phyloP scores from a whole-genome alignment of 2,888 invertebrate genomes.

The Spilosoma lubricipeda region DNA sequence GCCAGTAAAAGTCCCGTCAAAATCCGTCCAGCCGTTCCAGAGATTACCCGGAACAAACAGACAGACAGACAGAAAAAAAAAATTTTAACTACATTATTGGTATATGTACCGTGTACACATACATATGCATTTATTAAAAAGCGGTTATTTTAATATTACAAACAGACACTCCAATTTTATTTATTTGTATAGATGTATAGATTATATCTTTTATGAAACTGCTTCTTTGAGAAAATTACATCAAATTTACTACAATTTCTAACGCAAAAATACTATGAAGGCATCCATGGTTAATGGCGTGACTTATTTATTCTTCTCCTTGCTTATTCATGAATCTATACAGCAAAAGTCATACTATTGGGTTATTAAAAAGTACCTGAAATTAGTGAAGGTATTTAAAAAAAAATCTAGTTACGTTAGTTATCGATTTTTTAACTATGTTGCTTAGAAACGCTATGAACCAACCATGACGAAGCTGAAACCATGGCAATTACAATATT shows the following conservation, averaged over 20 bases:
- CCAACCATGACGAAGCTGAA: neutral
- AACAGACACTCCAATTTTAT: too few species aligned
- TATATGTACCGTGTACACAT: too few species aligned
- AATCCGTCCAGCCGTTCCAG: too few species aligned
- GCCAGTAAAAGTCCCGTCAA: too few species aligned
- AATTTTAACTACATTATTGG: too few species aligned
- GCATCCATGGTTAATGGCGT: neutral
- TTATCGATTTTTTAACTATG: neutral
- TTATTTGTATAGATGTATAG: too few species aligned
- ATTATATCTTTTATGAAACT: neutral
- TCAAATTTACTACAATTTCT: neutral
- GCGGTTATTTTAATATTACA: too few species aligned
- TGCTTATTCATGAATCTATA: too few species aligned
- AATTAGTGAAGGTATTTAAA: neutral
- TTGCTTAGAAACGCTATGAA: neutral
- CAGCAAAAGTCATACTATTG: neutral
- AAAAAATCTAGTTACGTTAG: neutral
- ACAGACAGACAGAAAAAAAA: too few species aligned
- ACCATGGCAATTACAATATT: neutral
- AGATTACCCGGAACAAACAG: too few species aligned
- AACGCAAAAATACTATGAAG: neutral
- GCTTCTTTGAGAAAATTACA: neutral
- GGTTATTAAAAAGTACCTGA: neutral
- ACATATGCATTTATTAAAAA: too few species aligned
- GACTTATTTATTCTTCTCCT: neutral